Conservation (phyloP, 2,888 invertebrate species). For the Eilema sororculum region DNA sequence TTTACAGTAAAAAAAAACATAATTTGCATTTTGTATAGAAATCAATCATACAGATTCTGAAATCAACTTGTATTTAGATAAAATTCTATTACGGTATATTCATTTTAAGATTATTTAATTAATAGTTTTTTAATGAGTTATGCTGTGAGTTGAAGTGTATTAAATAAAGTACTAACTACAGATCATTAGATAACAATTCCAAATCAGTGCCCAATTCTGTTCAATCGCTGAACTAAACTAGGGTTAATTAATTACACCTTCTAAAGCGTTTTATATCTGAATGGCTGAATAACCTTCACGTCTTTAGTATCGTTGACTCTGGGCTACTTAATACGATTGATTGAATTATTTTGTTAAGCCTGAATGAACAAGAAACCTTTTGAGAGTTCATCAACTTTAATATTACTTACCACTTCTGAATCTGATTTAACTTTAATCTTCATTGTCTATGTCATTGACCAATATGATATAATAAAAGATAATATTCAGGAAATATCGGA, state of each 20-base stretch:
- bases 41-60: not conserved
- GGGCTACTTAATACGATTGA: conserved; percentile 17
- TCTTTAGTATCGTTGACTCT: conserved; percentile 23
- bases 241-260: conserved; percentile 37
- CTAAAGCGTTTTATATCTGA: conserved; percentile 25
- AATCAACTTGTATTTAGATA: not conserved
- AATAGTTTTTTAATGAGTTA: not conserved
- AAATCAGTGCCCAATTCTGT: not conserved
- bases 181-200: not conserved
- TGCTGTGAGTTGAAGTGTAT: not conserved
- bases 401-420: not conserved
- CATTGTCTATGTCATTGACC: no score
- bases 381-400: not conserved
- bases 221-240: conserved; percentile 20
- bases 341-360: conserved; percentile 23
- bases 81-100: not conserved
- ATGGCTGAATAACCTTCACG: conserved; percentile 25
- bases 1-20: no score
- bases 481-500: no score
- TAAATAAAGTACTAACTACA: not conserved
- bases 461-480: no score
- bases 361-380: conserved; percentile 16
- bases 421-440: no score
- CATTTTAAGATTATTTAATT: not conserved
- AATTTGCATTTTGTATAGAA: no score